Evolutionary conservation across 2,113 vertebrate genomes (phyloP), one percentile per base, ranked within the genome.

Genomic region (Aphyosemion australe): DNA sequence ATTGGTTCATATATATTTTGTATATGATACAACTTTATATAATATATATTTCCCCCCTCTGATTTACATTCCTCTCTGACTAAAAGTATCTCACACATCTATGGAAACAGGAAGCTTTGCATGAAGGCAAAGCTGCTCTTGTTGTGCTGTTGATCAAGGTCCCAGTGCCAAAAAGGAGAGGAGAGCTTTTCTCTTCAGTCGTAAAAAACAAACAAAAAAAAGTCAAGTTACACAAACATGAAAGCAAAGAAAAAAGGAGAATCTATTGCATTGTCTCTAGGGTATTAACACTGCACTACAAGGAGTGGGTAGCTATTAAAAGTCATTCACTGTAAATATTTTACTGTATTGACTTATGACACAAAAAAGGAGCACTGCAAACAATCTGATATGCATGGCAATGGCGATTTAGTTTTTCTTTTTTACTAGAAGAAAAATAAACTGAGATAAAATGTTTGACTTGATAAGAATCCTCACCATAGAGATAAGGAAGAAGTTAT

Each of bases 11-110:
- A 89, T 88, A 88, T 89, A 87, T 85, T 82, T 88, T 84, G 85
- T 90, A 90, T 89, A 92, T 92, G 88, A 87, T 91, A 93, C 88
- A 90, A 85, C 87, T 91, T 91, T 92, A 92, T 92, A 93, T 91
- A 92, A 92, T 93, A 93, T 93, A 93, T 88, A 93, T 91, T 85
- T 89, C 79, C 88, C 87, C 89, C 90, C 77, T 90, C 85, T 90
- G 87, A 92, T 90, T 89, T 91, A 91, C 87, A 91, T 89, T 89
- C 84, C 88, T 88, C 84, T 89, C 82, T 88, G 84, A 73, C 88
- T 87, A 89, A 88, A 89, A 84, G 65, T 77, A 74, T 79, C 64
- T 79, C 69, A 86, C 78, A 87, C 75, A 80, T 87, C 60, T 85
- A 85, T 79, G 64, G 77, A 90, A 88, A 90, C 87, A 86, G 69